Conservation (phyloP, 2,113 vertebrate genomes). For the Passer montanus region DNA sequence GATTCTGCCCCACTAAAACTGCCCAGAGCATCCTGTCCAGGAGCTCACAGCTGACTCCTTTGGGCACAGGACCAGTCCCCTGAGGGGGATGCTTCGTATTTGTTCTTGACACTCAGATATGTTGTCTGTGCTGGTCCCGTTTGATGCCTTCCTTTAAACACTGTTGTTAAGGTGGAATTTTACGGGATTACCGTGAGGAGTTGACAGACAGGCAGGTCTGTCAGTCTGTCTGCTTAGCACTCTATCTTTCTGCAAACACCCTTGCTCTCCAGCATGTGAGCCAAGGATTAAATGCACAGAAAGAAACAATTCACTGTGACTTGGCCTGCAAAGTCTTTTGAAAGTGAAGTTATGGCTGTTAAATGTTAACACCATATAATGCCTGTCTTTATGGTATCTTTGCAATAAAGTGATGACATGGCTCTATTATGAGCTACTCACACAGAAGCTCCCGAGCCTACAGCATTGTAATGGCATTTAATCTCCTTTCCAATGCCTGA, state of each 20-base stretch:
- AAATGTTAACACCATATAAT: constrained; percentile 43
- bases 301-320: constrained; percentile 25
- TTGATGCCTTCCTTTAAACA: background rate
- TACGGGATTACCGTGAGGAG: background rate
- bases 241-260: constrained; percentile 9
- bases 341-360: constrained; percentile 43
- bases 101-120: background rate
- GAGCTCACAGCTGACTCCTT: fast-evolving
- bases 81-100: fast-evolving
- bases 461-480: background rate
- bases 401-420: constrained; percentile 25
- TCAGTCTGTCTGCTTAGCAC: background rate
- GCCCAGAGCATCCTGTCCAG: background rate
- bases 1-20: background rate
- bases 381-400: background rate
- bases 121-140: background rate
- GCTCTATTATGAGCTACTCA: background rate
- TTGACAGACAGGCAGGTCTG: constrained; percentile 8
- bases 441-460: constrained; percentile 11
- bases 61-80: background rate
- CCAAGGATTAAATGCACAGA: constrained; percentile 17
- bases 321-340: constrained; percentile 24
- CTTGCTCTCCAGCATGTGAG: background rate
- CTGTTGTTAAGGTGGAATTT: background rate
- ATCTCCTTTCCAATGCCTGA: background rate